phyloP scores from a whole-genome alignment of 2,888 invertebrate species.

The Hylaea fasciaria region DNA sequence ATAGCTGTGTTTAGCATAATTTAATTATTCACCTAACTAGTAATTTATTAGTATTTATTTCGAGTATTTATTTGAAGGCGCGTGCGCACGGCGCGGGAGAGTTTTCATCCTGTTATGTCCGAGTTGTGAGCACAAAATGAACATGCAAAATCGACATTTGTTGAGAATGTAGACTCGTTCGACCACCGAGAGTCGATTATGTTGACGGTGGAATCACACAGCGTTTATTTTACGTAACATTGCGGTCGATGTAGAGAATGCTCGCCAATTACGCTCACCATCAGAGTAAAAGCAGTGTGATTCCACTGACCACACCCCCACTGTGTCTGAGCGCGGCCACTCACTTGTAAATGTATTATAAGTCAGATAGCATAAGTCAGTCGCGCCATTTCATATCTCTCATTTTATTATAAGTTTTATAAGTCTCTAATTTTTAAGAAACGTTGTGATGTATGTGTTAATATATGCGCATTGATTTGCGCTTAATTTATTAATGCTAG shows the following conservation, averaged over 20 bases:
- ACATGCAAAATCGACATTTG: slow-evolving; percentile 78
- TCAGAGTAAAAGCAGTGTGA: slow-evolving; percentile 41
- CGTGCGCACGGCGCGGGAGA: slow-evolving; percentile 68
- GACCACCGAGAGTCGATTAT: slow-evolving; percentile 20
- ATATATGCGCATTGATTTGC: slow-evolving; percentile 13
- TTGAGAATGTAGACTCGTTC: slow-evolving; percentile 71
- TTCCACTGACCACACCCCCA: slow-evolving; percentile 31
- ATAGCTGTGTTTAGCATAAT: slow-evolving; percentile 66
- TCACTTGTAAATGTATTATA: slow-evolving; percentile 59
- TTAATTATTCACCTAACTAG: slow-evolving; percentile 43
- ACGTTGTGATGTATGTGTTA: slow-evolving; percentile 54
- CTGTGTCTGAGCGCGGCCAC: slow-evolving; percentile 41
- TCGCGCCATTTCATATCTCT: slow-evolving; percentile 78
- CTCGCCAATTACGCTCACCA: slow-evolving; percentile 36
- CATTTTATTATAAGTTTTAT: slow-evolving; percentile 49
- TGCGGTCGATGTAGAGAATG: slow-evolving; percentile 20
- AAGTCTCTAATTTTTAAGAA: slow-evolving; percentile 48
- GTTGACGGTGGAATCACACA: slow-evolving; percentile 50
- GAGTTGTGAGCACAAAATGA: slow-evolving; percentile 82
- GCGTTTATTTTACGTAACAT: slow-evolving; percentile 48
- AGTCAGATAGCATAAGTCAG: slow-evolving; percentile 74
- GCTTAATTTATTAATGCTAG: slow-evolving; percentile 32
- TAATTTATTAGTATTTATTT: slow-evolving; percentile 73
- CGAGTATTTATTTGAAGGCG: slow-evolving; percentile 71
- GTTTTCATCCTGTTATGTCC: slow-evolving; percentile 77